Conservation (phyloP, 2,888 invertebrate genomes). For the Habroteleia sp. region DNA sequence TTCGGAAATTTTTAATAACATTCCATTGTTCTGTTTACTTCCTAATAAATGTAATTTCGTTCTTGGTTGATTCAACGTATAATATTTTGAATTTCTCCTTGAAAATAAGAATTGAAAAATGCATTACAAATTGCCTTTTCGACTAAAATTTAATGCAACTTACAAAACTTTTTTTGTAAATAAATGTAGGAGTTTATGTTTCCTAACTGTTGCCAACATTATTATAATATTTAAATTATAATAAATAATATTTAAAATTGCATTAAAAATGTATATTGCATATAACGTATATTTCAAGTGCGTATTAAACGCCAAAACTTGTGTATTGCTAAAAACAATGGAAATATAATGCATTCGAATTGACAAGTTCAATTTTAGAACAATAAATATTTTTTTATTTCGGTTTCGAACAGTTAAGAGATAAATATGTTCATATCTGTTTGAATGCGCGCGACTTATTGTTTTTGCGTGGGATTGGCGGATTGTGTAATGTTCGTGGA, state of each 20-base stretch:
- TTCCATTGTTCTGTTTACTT: background rate
- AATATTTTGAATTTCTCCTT: slow-evolving; percentile 4
- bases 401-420: background rate
- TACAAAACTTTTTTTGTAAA: slow-evolving; percentile 4
- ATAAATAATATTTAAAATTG: no score
- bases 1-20: no score
- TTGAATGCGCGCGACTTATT: slow-evolving; percentile 19
- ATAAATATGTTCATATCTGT: slow-evolving; percentile 1
- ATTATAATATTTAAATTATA: background rate
- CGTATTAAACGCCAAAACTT: no score
- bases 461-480: slow-evolving; percentile 20
- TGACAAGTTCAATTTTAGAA: background rate
- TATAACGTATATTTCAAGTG: no score
- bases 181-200: background rate
- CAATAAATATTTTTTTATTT: no score
- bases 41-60: background rate
- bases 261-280: no score
- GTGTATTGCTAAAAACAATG: background rate
- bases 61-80: background rate
- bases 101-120: background rate
- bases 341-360: background rate
- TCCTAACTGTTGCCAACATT: no score
- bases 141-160: background rate
- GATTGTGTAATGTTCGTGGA: slow-evolving; percentile 66
- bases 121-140: no score